Conservation (phyloP, 2,888 invertebrate species). For the Hetaerina titia region DNA sequence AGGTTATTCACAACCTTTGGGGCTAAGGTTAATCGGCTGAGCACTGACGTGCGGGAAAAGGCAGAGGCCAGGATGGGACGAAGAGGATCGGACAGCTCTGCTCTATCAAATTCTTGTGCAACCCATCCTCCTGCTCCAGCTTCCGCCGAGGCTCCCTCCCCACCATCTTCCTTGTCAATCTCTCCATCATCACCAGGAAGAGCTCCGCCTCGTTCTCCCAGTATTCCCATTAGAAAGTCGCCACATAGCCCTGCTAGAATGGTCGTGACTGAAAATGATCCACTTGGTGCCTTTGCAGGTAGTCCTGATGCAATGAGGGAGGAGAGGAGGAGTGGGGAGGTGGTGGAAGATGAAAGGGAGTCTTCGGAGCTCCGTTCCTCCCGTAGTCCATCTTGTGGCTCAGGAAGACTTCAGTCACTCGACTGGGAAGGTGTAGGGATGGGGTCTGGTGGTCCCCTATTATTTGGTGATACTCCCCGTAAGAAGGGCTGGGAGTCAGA, state of each 20-base stretch:
- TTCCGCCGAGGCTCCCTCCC: neutral
- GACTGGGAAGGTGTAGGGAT: slow-evolving; percentile 68
- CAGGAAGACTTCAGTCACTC: slow-evolving; percentile 17
- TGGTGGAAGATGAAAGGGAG: slow-evolving; percentile 74
- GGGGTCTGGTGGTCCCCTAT: slow-evolving; percentile 79
- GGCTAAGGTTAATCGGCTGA: slow-evolving; percentile 68
- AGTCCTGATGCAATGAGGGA: neutral
- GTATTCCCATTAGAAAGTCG: slow-evolving; percentile 79
- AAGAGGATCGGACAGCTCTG: slow-evolving; percentile 39
- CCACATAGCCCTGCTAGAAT: slow-evolving; percentile 81
- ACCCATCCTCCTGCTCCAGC: neutral
- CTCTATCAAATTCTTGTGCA: neutral
- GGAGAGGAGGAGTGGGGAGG: slow-evolving; percentile 72
- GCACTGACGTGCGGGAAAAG: slow-evolving; percentile 68
- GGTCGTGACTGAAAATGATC: slow-evolving; percentile 94
- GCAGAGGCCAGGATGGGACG: slow-evolving; percentile 64
- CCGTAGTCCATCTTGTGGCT: slow-evolving; percentile 33
- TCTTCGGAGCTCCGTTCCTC: slow-evolving; percentile 72
- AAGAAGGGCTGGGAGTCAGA: slow-evolving; percentile 61
- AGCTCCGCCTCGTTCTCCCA: slow-evolving; percentile 49
- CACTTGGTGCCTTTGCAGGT: slow-evolving; percentile 87
- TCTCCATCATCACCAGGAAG: slow-evolving; percentile 49
- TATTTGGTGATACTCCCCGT: slow-evolving; percentile 77
- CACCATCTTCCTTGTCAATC: slow-evolving; percentile 55
- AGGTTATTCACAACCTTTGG: slow-evolving; percentile 69